A percentile compares a stretch with the other conserved stretches of the same genome.
Evolutionary conservation across 2,888 invertebrate species (phyloP).

Genomic region (Alsophila aescularia): DNA sequence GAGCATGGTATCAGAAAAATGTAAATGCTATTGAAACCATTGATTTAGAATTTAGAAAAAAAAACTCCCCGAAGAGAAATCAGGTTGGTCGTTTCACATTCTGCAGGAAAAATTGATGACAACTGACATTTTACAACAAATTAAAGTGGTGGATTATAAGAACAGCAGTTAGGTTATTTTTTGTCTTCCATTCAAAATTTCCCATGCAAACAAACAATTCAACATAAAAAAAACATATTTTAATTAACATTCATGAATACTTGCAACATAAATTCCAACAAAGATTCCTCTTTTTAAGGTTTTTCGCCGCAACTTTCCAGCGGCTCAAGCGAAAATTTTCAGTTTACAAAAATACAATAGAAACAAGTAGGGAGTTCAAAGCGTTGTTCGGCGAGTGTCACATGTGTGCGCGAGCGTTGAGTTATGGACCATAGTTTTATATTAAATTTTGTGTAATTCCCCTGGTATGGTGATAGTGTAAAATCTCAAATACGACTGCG

Average conservation of each 20-base stretch:
- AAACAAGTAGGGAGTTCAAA: slow-evolving; percentile 30
- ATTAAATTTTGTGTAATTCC: slow-evolving; percentile 50
- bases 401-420: slow-evolving; percentile 44
- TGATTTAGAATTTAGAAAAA: no score
- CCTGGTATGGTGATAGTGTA: slow-evolving; percentile 2
- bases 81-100: no score
- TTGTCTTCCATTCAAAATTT: no score
- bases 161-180: no score
- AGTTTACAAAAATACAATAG: slow-evolving; percentile 4
- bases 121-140: no score
- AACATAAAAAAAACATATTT: slow-evolving; percentile 6
- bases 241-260: slow-evolving; percentile 29
- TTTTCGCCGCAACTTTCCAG: slow-evolving; percentile 18
- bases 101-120: no score
- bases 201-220: slow-evolving; percentile 6
- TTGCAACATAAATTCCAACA: slow-evolving; percentile 16
- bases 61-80: no score
- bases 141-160: no score
- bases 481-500: not conserved
- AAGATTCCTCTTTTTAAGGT: slow-evolving; percentile 7
- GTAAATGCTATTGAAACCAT: no score
- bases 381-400: slow-evolving; percentile 41
- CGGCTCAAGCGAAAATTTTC: slow-evolving; percentile 10
- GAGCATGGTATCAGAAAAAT: no score
- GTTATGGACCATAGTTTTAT: slow-evolving; percentile 51